Conservation (phyloP, 2,797 vertebrate genomes). For the Platyrinchus mystaceus region DNA sequence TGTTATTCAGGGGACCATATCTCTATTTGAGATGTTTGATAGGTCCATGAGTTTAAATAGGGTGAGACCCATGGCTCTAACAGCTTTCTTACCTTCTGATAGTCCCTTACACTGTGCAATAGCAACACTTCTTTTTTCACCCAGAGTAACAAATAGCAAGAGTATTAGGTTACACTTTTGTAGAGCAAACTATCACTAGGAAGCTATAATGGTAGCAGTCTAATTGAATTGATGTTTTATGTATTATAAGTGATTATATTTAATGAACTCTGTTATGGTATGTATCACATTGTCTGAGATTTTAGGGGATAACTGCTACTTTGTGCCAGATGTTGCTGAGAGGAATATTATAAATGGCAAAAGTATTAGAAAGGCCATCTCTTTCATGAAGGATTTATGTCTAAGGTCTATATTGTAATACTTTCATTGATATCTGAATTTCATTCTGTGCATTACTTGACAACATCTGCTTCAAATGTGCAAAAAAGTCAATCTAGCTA, state of each 20-base stretch:
- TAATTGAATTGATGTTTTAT: constrained; percentile 17
- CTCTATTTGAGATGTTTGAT: background rate
- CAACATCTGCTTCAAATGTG: background rate
- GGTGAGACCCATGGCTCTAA: background rate
- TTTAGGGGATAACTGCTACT: background rate
- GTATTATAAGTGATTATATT: background rate
- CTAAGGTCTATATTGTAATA: background rate
- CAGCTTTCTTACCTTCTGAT: background rate
- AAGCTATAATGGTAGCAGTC: background rate
- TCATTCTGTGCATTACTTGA: background rate
- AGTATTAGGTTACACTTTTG: background rate
- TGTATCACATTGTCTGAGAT: background rate
- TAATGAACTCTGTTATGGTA: background rate
- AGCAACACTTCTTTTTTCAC: background rate
- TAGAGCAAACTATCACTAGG: background rate
- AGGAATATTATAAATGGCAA: background rate
- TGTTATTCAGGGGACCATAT: background rate
- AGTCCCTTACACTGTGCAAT: background rate
- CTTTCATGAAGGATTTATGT: background rate
- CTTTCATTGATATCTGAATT: background rate
- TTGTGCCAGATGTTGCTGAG: background rate
- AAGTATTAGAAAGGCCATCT: background rate
- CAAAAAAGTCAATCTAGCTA: background rate
- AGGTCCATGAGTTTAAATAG: background rate
- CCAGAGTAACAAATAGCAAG: background rate